Conservation (phyloP, 2,113 vertebrate species). For the Ailurus styani region DNA sequence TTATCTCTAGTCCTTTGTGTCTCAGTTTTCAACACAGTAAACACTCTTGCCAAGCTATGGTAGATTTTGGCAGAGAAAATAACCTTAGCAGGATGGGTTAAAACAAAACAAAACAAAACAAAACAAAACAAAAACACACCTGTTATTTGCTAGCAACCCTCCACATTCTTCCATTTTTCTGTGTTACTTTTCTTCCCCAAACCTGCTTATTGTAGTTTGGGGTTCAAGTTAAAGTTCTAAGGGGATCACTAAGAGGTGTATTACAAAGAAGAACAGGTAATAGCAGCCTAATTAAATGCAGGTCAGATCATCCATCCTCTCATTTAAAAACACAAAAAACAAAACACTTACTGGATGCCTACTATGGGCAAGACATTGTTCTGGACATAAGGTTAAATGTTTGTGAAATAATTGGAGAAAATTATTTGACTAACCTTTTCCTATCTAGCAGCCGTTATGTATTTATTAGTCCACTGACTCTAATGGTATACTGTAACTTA, state of each 20-base stretch:
- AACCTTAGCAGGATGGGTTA: neutral
- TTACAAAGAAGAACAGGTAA: neutral
- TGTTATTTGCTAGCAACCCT: neutral
- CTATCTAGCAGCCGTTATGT: neutral
- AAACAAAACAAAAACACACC: neutral
- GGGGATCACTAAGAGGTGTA: neutral
- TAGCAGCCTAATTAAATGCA: neutral
- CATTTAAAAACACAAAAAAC: neutral
- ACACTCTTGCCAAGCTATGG: neutral
- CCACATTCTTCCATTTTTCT: neutral
- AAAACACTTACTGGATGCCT: neutral
- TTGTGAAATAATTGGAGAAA: constrained; percentile 13
- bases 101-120: neutral
- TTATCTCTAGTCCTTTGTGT: neutral
- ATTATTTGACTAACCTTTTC: constrained; percentile 22
- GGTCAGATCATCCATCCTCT: neutral
- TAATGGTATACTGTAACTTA: constrained; percentile 30
- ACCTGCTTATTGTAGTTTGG: neutral
- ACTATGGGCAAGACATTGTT: neutral
- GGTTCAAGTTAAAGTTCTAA: neutral
- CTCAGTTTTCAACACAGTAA: neutral
- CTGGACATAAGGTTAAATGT: neutral
- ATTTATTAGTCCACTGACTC: neutral
- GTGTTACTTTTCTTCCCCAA: neutral
- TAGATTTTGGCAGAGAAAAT: constrained; percentile 4